Base-by-base conservation (phyloP, 2,888 invertebrate genomes). In the Bugulina stolonifera region DNA sequence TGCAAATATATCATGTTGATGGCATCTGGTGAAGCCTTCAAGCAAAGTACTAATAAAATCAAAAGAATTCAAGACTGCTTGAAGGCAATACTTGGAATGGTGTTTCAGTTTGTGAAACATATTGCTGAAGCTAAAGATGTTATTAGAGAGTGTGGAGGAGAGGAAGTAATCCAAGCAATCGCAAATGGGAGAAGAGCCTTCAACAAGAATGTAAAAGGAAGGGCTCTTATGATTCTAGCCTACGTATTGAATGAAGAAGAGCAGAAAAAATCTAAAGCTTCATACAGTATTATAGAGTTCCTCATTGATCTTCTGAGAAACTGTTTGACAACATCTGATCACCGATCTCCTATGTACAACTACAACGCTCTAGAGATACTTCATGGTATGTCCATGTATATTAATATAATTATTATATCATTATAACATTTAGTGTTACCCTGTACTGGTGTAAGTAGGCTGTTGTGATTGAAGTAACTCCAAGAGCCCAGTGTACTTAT, bases 331-430 rank as follows among this genome's bases (percentile, higher is more conserved):
- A 64, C 64, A 64, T 14, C 25, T 3, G 34, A 27, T 3, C 64
- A 64, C 32, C 25, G n/a, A 34, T 64, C 64, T 32, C 22, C 64
- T 64, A 32, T n/a, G 3, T 34, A 29, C 32, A 64, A 64, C 64
- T 64, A 64, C 32, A 27, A 64, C 14, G 64, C 64, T 5, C 64
- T 64, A 32, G 64, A 64, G 32, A 64, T 64, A 27, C 34, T 64
- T 10, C 29, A 64, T 32, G 64, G 64, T 64, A 64, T n/a, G 14
- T 22, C 22, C 22, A 52, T 52, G 52, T 14, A 52, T 52, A 14
- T 22, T 14, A 52, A 10, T 52, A 10, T 52, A 52, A n/a, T n/a
- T n/a, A n/a, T n/a, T n/a, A n/a, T n/a, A n/a, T n/a, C n/a, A n/a
- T n/a, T n/a, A n/a, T n/a, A n/a, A n/a, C n/a, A n/a, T n/a, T n/a